Conservation (phyloP, 2,797 vertebrate species). For the Notolepis coatsorum region DNA sequence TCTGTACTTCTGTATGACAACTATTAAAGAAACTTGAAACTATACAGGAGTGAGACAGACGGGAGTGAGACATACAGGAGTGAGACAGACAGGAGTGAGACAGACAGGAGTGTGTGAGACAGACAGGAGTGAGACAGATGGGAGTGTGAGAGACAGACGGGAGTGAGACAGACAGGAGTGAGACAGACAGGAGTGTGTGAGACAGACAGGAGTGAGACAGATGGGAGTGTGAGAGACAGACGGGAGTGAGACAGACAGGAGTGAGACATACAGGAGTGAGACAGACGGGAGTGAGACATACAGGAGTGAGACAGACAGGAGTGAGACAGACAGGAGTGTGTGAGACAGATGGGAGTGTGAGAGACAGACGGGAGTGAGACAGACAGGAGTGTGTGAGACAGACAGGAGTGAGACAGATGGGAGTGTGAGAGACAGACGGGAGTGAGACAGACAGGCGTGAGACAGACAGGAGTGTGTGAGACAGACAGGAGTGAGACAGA, state of each 20-base stretch:
- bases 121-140: too few species aligned
- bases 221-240: too few species aligned
- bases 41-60: slow-evolving; percentile 42
- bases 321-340: slow-evolving; percentile 37
- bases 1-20: too few species aligned
- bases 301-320: slow-evolving; percentile 44
- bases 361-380: slow-evolving; percentile 49
- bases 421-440: slow-evolving; percentile 72
- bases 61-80: not conserved
- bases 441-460: slow-evolving; percentile 50
- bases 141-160: slow-evolving; percentile 72
- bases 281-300: too few species aligned
- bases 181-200: slow-evolving; percentile 23
- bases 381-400: slow-evolving; percentile 2
- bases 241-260: slow-evolving; percentile 38
- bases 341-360: slow-evolving; percentile 5
- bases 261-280: too few species aligned
- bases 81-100: slow-evolving; percentile 50
- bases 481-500: too few species aligned
- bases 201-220: too few species aligned
- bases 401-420: too few species aligned
- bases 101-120: slow-evolving; percentile 7
- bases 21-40: too few species aligned
- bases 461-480: slow-evolving; percentile 19
- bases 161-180: slow-evolving; percentile 50